Percentiles rank a stretch among this genome's conserved stretches.
phyloP scores from a whole-genome alignment of 2,113 vertebrate genomes.

The Callospermophilus lateralis region DNA sequence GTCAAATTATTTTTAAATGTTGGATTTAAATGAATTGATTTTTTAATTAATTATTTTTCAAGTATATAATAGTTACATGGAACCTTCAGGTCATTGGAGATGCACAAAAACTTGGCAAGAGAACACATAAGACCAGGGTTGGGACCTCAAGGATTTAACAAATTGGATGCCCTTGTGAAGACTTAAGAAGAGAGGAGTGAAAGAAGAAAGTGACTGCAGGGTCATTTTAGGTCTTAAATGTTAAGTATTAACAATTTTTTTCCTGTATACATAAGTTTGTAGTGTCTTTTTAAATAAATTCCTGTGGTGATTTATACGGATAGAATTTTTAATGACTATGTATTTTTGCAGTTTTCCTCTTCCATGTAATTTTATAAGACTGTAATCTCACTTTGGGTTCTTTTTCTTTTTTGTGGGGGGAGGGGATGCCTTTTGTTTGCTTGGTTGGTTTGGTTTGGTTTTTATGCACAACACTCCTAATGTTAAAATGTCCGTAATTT shows the following conservation, averaged over 20 bases:
- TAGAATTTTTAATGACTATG: neutral
- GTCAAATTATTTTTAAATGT: slow-evolving; percentile 51
- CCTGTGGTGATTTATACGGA: neutral
- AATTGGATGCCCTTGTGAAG: neutral
- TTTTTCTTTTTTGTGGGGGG: neutral
- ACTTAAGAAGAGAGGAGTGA: neutral
- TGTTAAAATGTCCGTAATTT: slow-evolving; percentile 43
- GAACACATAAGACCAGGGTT: neutral
- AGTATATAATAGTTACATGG: neutral
- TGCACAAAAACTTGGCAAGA: neutral
- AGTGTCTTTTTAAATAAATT: neutral
- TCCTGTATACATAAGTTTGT: neutral
- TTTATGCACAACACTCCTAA: neutral
- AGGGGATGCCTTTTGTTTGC: neutral
- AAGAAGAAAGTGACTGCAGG: neutral
- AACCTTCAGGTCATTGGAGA: neutral
- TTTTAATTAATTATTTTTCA: neutral
- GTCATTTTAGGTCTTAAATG: slow-evolving; percentile 39
- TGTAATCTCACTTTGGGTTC: neutral
- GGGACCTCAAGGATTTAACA: neutral
- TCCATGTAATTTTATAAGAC: neutral
- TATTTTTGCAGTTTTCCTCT: neutral
- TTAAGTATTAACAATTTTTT: neutral
- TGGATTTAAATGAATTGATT: neutral
- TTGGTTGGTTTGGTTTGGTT: neutral